Conservation (phyloP, 2,113 vertebrate genomes). For the Jacana jacana region DNA sequence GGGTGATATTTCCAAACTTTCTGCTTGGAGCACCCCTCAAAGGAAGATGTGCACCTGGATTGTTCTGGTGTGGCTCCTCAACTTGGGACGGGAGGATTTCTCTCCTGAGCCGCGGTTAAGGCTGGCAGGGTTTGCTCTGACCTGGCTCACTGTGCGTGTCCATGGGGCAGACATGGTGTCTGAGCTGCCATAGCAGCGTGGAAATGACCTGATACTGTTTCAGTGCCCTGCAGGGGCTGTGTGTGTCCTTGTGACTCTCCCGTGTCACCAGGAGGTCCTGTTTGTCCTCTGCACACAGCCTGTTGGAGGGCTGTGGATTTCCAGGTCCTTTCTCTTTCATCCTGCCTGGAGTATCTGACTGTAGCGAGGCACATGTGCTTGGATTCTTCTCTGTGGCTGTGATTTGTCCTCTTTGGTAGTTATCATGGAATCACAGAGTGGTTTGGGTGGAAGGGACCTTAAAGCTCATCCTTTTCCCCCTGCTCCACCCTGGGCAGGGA, state of each 20-base stretch:
- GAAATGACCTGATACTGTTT: background rate
- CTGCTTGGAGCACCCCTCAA: background rate
- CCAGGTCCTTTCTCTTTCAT: background rate
- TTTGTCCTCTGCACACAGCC: background rate
- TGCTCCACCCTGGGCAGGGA: background rate
- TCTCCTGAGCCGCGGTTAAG: too few relatives aligned
- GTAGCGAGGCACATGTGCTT: fast-evolving
- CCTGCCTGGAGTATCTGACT: too few relatives aligned
- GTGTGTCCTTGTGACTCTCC: background rate
- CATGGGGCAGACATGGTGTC: fast-evolving
- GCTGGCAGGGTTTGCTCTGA: background rate
- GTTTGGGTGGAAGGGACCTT: background rate
- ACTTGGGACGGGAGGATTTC: background rate
- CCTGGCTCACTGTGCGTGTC: fast-evolving
- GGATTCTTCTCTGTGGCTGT: background rate
- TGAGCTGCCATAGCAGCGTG: background rate
- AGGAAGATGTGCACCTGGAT: background rate
- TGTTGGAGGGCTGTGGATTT: background rate
- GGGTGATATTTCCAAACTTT: background rate
- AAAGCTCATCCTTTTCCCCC: background rate
- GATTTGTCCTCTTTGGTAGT: background rate
- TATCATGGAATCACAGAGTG: background rate
- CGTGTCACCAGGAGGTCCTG: background rate
- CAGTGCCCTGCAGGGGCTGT: fast-evolving
- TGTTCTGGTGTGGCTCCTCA: background rate